Evolutionary conservation across 2,113 vertebrate genomes (phyloP), one percentile per base, ranked within the genome.

Genomic region (Bubo blakistoni): DNA sequence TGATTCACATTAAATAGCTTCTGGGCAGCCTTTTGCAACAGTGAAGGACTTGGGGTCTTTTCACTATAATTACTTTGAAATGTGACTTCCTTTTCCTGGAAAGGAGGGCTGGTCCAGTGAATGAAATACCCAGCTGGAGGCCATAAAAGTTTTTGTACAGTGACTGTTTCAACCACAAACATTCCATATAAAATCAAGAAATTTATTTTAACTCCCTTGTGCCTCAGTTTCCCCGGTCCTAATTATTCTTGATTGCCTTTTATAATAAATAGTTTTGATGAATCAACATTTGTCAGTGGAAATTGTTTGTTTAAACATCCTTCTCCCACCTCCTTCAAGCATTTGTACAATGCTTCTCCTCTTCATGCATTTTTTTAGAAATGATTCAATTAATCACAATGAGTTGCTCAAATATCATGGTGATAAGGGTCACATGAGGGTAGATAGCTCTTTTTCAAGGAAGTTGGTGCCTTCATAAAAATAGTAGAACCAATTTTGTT

Each of bases 61-160:
- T 92, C 59, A 83, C 81, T 90, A 47, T 76, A 95, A 94, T 91
- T 95, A 93, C 81, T 96, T 91, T 97, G 94, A 97, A 96, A 96
- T 95, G 92, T 97, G 96, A 95, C 96, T 97, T 97, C 94, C 96
- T 96, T 96, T 96, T 96, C 90, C 96, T 96, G 94, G 95, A 95
- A 91, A 96, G 67, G 47, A 95, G 55, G 66, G 89, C 63, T 90
- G 74, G 67, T 80, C 78, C 78, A 67, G 22, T 85, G 74, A 94
- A 96, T 96, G 74, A 94, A 95, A 94, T 94, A 95, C 63, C 93
- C 95, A 96, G 88, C 85, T 96, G 88, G 90, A 90, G 29, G 13
- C 63, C 80, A 58, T 89, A 96, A 88, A 95, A 80, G 24, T 85
- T 95, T 92, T 88, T 91, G 81, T 81, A 90, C 87, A n/a, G 51